Evolutionary conservation across 2,113 vertebrate species (phyloP), one percentile per base, ranked within the genome.

Genomic region (Onychorhynchus coronatus): DNA sequence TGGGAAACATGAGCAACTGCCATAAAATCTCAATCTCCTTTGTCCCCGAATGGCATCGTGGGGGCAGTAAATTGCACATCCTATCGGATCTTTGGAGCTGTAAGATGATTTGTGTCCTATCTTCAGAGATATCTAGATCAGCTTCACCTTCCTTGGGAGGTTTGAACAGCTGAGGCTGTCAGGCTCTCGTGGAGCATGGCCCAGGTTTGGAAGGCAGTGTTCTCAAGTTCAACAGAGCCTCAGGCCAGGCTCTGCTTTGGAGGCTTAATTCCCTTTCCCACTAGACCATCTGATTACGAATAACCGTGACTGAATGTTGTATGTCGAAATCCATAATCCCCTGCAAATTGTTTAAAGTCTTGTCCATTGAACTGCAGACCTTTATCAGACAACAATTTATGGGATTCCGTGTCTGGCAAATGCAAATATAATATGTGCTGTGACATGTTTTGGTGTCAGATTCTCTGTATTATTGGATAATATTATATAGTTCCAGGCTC

Each of bases 341-440:
- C 65, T 50, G 52, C 89, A 72, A 97, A 93, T 59, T 96, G 72
- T 85, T 96, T 81, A 72, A 98, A 96, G 84, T 96, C 85, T 76
- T 88, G 86, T 90, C 96, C 85, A 53, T 89, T 85, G 77, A 97
- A 94, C 88, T 94, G 83, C 61, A 83, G 92, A 44, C 94, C 74
- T 61, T 94, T 97, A 93, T 97, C 96, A 95, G 89, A 94, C 91
- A 85, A 85, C 87, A 91, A 92, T 95, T 92, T 97, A 88, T 80
- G 91, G 89, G 88, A 96, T 94, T 44, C 89, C 61, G 7, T 61
- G 93, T 85, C 97, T 96, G 82, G 95, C 53, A 77, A 97, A 96
- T 50, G 77, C 66, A 66, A 92, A 83, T 72, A 86, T 91, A 68
- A 89, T 30, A 71, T 89, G 72, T 91, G 33, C 77, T 91, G 78